Evolutionary conservation across 2,113 vertebrate genomes (phyloP).

Genomic region (Pangasianodon hypophthalmus): DNA sequence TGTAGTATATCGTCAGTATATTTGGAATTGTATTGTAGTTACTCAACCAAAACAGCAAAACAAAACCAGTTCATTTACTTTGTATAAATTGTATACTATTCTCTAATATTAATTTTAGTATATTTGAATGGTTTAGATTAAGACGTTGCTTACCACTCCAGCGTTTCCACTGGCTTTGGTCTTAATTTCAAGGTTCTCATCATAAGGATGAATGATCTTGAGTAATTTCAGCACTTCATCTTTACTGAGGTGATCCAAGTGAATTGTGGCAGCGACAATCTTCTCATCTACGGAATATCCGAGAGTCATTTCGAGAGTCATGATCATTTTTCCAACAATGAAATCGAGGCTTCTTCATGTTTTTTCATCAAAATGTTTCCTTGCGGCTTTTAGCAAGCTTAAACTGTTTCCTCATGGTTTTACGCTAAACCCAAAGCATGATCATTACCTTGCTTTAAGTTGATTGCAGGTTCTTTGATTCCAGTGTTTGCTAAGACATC

Average conservation of each 20-base stretch:
- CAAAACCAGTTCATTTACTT: neutral
- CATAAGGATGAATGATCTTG: constrained; percentile 67
- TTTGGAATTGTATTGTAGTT: neutral
- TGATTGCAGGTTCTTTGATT: constrained; percentile 59
- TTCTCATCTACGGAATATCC: constrained; percentile 63
- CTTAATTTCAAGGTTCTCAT: constrained; percentile 69
- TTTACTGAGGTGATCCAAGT: constrained; percentile 67
- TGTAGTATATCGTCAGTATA: neutral
- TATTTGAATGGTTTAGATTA: neutral
- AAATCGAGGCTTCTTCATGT: neutral
- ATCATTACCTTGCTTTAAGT: constrained; percentile 61
- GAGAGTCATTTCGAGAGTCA: too few relatives aligned
- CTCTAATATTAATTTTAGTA: neutral
- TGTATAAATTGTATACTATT: too few relatives aligned
- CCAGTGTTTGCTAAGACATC: constrained; percentile 52
- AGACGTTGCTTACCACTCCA: constrained; percentile 31
- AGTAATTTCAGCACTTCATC: constrained; percentile 65
- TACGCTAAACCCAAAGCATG: neutral
- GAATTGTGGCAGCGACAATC: constrained; percentile 71
- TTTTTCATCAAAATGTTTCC: neutral
- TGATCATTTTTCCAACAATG: neutral
- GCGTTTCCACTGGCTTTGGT: constrained; percentile 63
- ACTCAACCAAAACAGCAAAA: neutral
- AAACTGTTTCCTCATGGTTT: neutral
- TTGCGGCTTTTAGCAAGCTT: neutral